Evolutionary conservation across 2,113 vertebrate genomes (phyloP), one percentile per base, ranked within the genome.

Genomic region (Sylvilagus bachmani): DNA sequence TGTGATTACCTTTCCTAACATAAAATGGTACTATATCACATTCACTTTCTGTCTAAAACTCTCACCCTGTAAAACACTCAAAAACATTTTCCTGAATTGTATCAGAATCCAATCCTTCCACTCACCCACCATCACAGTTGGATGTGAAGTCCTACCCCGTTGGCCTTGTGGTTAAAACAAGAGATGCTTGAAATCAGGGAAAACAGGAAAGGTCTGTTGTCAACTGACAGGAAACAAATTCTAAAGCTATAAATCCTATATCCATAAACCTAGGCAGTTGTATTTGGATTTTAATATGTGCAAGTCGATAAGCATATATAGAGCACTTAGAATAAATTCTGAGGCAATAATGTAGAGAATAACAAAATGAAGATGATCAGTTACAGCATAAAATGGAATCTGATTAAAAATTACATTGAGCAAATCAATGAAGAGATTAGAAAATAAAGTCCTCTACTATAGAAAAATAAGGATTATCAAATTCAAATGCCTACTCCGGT

Each of bases 161-260:
- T 51, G 4, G 31, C 17, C 62, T 3, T 33, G 31, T 64, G 22
- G 22, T 49, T 86, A 92, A 86, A 77, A 44, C 53, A 95, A 71
- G 10, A 86, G 5, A 84, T 77, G 19, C 17, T 71, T 53, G 75
- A 1, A 27, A 1, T n/a, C 61, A 84, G 24, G 31, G 31, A 61
- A 92, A 89, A 81, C 3, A 64, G 25, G 85, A 67, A 78, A 94
- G 17, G 80, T 69, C 62, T 6, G 5, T 5, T 64, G 12, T 44
- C 24, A 84, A 69, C 8, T 66, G 16, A 71, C 55, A 21, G 64
- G 24, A 38, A 33, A 64, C 13, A 87, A 77, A 86, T 88, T 70
- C 22, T 84, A 89, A 73, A 91, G 16, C 19, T n/a, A 38, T 64
- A 93, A 92, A 94, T 27, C 29, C 6, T 82, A 86, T 70, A 77